Evolutionary conservation across 2,888 invertebrate species (phyloP), one percentile per base, ranked within the genome.

Genomic region (Matsumyia berberina): DNA sequence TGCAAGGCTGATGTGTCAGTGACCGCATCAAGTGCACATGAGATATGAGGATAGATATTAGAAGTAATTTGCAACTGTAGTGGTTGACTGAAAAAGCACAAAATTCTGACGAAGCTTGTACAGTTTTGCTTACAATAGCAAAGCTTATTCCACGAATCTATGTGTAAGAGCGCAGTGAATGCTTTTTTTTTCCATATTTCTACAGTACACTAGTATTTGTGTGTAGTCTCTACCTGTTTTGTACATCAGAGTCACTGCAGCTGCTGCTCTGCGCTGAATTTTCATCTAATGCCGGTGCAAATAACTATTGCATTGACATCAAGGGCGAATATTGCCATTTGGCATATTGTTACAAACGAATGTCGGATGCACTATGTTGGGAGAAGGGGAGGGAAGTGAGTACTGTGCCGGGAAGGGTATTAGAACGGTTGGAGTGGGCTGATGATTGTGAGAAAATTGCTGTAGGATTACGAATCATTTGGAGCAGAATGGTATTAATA

Each of bases 21-120:
- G 88, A 89, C 89, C 88, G 88, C 87, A 87, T 87, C 88, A 88
- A 88, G 89, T 88, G 87, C 87, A 88, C 87, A 87, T 69, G 78
- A 60, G 73, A 33, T 72, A 62, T 64, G 80, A 73, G 76, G 51
- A 79, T 64, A 69, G 15, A 57, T 57, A 67, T 69, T 79, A 51
- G n/a, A 74, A 69, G 42, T 64, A 51, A 12, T 8, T n/a, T 57
- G 42, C 39, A 39, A 15, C 17, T 42, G 66, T 62, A 49, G 31
- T 76, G 33, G 80, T 69, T 15, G 31, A 19, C 46, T 44, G 42
- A 19, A 60, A n/a, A 64, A 67, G 60, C 67, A 55, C 66, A 57
- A n/a, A 70, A 35, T 37, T 31, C 55, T 58, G 39, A 42, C 17
- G 69, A 64, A 55, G 64, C 44, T 62, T 46, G 17, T n/a, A 33